These are phyloP conservation scores for Mamestra brassicae DNA, from an alignment of 2,888 invertebrate genomes.

Conservation along the genomic window DNA sequence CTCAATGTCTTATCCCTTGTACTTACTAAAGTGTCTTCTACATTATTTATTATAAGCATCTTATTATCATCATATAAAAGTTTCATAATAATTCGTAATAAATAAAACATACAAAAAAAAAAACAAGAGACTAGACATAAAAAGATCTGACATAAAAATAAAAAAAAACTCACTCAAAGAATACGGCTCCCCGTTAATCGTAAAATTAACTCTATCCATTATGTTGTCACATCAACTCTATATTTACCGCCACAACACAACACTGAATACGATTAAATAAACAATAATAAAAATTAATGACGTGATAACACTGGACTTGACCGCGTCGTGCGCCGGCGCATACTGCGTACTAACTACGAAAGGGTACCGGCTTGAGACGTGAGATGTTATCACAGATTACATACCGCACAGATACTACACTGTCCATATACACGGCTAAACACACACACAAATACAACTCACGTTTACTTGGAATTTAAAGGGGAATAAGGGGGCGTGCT, in stretches of 20 bases:
- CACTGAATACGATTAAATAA: neutral
- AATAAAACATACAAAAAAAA: neutral
- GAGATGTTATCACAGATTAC: constrained; percentile 32
- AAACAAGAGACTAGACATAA: too few relatives aligned
- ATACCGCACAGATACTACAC: neutral
- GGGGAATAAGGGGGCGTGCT: neutral
- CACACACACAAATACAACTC: neutral
- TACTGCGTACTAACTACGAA: constrained; percentile 31
- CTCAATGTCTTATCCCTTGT: neutral
- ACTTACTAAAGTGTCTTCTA: neutral
- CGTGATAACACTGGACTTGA: constrained; percentile 23
- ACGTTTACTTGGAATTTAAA: neutral
- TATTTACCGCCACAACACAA: constrained; percentile 4
- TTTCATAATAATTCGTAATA: constrained; percentile 3
- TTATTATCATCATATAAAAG: neutral
- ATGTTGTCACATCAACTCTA: constrained; percentile 24
- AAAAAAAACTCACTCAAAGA: constrained; percentile 73
- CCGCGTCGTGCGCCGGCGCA: constrained; percentile 23
- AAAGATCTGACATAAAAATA: neutral
- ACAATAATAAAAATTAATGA: neutral
- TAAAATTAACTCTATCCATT: constrained; percentile 80
- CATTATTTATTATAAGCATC: neutral
- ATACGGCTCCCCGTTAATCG: constrained; percentile 77
- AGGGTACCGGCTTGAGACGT: constrained; percentile 8
- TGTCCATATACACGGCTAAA: neutral